Base-by-base conservation (phyloP, 2,888 invertebrate genomes). In the Idaea dimidiata region DNA sequence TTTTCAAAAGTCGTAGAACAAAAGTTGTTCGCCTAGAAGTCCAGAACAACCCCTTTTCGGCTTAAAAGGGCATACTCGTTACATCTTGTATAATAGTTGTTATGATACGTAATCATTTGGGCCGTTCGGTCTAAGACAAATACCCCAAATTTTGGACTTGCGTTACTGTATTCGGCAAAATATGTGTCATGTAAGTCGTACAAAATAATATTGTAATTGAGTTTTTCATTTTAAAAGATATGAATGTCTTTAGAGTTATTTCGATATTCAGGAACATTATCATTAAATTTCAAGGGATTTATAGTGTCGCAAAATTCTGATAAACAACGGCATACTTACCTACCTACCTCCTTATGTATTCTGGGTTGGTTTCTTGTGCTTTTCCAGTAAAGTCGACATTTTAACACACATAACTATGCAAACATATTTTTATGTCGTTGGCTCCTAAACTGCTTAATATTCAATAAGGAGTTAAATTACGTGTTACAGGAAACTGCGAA, bases 371-470 rank as follows among this genome's bases (percentile, higher is more conserved):
- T 31, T 3, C 65, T 57, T 43, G n/a, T 59, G 10, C 64, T 63
- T 69, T 69, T 68, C 63, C 59, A 69, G 66, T 64, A 71, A 66
- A 69, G 61, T 62, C 63, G 55, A 66, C 65, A 62, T 65, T 66
- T 69, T 71, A 62, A 61, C 60, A 64, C 54, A 62, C 59, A 59
- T 58, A 59, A 61, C 33, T 16, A 16, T 55, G 16, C 17, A 55
- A 24, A 24, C 24, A 24, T 24, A 24, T 24, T 24, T 3, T 24
- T 24, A 24, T 24, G 65, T 65, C 64, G 63, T 67, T 58, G 62
- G 31, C 32, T 43, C 16, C 58, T 54, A 54, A 57, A 33, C 59
- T 61, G 24, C n/a, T 66, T 54, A 32, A 59, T 67, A 71, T 71
- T 65, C 69, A 60, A 43, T 59, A 43, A 33, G 43, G 14, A 43